Base-by-base conservation (phyloP, 2,888 invertebrate genomes). In the Aphidius colemani region DNA sequence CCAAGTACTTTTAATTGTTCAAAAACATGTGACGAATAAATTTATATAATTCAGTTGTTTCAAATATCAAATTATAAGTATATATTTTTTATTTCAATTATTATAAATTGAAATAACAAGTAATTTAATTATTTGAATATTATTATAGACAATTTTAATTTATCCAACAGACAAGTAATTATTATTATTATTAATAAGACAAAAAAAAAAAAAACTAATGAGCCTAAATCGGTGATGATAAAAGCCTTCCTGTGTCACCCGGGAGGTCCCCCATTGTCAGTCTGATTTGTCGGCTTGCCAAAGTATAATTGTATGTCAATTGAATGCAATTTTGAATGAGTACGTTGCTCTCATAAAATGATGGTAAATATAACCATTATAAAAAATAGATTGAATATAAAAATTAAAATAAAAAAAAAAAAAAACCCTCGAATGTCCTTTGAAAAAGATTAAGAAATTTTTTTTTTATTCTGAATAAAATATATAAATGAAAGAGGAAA, bases 201-300 rank as follows among this genome's bases (percentile, higher is more conserved):
- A 10, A 46, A 7, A 57, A 78, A 79, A 78, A 78, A 75, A 74
- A 75, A 76, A 75, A 71, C 72, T 77, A 75, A 79, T 76, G 76
- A 79, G 74, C 68, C 75, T 79, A 78, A 79, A 79, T 79, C 74
- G 74, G 67, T 74, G 70, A 71, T 78, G 76, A 78, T 80, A 75
- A 75, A 78, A 80, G 77, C 70, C 80, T 80, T 80, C 79, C 80
- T 80, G 80, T 80, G 80, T 79, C 80, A 80, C 76, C 78, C 66
- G 53, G 40, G 50, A 61, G 53, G 53, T 64, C 30, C 53, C 43
- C 61, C 64, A 63, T 65, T 63, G 63, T 65, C 63, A 67, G 59
- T 59, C 57, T 60, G 61, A 60, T 63, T 67, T 59, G 59, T 67
- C 63, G 49, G 58, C 61, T 58, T 64, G 60, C 66, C 64, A 60